Percentiles rank a stretch among this genome's conserved stretches.
Evolutionary conservation across 2,888 invertebrate genomes (phyloP).

Genomic region (Ryuthela nishihirai): DNA sequence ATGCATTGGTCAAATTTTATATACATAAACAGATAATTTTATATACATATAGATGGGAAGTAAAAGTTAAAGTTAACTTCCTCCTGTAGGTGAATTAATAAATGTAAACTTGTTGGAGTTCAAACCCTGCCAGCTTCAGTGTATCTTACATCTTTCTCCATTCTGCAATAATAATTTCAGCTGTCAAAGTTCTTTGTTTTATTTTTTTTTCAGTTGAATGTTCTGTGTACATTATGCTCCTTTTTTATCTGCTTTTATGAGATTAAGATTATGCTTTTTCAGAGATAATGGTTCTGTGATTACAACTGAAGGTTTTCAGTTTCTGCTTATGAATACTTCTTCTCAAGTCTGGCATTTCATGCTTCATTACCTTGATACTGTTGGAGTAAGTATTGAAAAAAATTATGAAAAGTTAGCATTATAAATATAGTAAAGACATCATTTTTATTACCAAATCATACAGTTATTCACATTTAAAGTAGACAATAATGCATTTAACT

Average conservation of each 20-base stretch:
- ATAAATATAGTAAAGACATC: too few species aligned
- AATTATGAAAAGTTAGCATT: too few species aligned
- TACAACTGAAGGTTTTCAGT: slow-evolving; percentile 95
- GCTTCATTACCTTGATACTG: slow-evolving; percentile 89
- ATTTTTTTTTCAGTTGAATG: not conserved
- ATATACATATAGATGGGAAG: too few species aligned
- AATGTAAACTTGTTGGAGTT: too few species aligned
- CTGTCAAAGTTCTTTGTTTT: not conserved
- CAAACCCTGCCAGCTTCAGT: too few species aligned
- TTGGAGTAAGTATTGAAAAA: slow-evolving; percentile 60
- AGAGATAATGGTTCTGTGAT: slow-evolving; percentile 62
- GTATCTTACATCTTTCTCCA: not conserved
- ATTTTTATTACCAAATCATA: too few species aligned
- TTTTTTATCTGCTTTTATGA: not conserved
- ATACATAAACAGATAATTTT: too few species aligned
- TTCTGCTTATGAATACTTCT: slow-evolving; percentile 85
- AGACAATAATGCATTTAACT: too few species aligned
- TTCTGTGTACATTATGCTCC: not conserved
- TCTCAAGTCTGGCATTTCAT: slow-evolving; percentile 97
- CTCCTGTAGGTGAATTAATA: too few species aligned
- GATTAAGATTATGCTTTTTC: slow-evolving; percentile 1
- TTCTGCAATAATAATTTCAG: not conserved
- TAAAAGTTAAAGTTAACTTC: too few species aligned
- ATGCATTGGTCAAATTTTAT: too few species aligned
- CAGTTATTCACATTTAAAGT: too few species aligned